Percentiles rank a stretch among this genome's conserved stretches.
phyloP scores from a whole-genome alignment of 1,140 invertebrate species.

The Delia radicum region DNA sequence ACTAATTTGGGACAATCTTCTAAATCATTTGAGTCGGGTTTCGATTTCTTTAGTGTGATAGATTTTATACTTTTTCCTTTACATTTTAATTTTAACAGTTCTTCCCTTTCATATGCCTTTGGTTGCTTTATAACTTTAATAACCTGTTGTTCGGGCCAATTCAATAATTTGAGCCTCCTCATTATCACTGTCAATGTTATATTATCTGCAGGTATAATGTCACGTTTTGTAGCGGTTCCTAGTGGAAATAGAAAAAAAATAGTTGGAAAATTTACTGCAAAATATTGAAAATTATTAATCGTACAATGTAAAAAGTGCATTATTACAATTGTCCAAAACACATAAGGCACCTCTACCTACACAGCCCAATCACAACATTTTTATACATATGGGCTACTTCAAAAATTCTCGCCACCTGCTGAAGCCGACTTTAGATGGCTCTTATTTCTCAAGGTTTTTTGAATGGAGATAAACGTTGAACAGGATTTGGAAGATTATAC shows the following conservation, averaged over 20 bases:
- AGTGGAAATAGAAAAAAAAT: background rate
- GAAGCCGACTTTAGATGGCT: too few species aligned
- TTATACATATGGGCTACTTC: too few species aligned
- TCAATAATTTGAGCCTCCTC: constrained; percentile 28
- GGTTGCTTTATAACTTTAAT: constrained; percentile 21
- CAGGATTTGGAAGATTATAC: too few species aligned
- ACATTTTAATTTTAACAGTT: constrained; percentile 21
- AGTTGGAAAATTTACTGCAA: background rate
- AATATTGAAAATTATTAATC: too few species aligned
- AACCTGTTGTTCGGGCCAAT: background rate
- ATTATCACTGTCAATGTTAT: constrained; percentile 25
- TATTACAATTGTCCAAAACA: too few species aligned
- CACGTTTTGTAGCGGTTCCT: constrained; percentile 28
- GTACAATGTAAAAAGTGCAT: background rate
- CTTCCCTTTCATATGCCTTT: constrained; percentile 1
- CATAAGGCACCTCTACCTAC: too few species aligned
- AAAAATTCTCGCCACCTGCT: too few species aligned
- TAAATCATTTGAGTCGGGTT: background rate
- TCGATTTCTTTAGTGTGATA: background rate
- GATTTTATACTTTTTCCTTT: background rate
- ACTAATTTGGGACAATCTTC: constrained; percentile 30
- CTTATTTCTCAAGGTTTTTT: too few species aligned
- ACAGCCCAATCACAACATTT: too few species aligned
- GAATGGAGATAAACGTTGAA: too few species aligned
- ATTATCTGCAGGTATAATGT: constrained; percentile 4